Conservation (phyloP, 2,888 invertebrate species). For the Eupithecia dodoneata region DNA sequence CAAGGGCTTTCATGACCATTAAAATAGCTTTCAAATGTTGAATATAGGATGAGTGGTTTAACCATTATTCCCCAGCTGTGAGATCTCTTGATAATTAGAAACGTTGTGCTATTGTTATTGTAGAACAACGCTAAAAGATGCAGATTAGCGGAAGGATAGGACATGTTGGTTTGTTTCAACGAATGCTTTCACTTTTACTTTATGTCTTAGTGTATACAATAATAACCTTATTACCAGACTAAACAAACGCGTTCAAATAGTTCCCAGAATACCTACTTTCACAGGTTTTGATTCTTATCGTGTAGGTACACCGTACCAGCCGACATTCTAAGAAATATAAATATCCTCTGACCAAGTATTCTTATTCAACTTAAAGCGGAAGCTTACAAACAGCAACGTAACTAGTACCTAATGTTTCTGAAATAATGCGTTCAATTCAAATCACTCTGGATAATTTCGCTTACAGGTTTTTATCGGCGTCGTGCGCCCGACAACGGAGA, state of each 20-base stretch:
- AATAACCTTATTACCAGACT: background rate
- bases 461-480: conserved; percentile 86
- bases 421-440: background rate
- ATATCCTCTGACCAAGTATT: background rate
- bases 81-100: no score
- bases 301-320: background rate
- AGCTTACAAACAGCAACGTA: background rate
- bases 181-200: background rate
- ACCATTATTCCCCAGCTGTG: no score
- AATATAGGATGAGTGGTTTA: no score
- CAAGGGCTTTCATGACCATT: no score
- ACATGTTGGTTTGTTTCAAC: no score
- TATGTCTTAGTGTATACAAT: background rate
- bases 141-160: no score
- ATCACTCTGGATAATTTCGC: conserved; percentile 18
- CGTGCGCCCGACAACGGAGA: conserved; percentile 86
- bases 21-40: no score
- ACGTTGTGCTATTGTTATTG: no score
- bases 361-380: background rate
- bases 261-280: background rate
- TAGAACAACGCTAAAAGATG: no score
- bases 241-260: background rate
- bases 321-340: background rate
- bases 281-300: background rate
- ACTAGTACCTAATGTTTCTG: background rate